Conservation (phyloP, 1,140 invertebrate genomes). For the Drosophila asahinai region DNA sequence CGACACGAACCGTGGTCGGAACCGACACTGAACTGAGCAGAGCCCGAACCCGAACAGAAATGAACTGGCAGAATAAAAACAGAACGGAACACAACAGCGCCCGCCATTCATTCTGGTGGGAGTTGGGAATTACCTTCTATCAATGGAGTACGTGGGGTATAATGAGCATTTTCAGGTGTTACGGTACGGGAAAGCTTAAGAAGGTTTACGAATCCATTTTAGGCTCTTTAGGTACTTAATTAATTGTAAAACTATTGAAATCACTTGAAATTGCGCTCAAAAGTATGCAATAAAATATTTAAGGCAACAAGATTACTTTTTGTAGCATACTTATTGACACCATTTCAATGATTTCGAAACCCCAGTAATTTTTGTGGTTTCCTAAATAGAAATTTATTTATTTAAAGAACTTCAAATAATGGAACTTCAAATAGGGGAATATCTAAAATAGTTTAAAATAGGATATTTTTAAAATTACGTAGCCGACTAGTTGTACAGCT, state of each 20-base stretch:
- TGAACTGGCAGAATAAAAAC: slow-evolving; percentile 43
- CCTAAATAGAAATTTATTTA: no score
- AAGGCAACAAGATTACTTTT: no score
- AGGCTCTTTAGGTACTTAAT: no score
- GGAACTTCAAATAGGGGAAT: no score
- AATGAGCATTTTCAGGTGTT: neutral
- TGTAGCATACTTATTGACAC: no score
- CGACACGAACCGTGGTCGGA: slow-evolving; percentile 42
- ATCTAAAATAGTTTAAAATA: neutral
- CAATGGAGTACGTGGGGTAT: slow-evolving; percentile 15
- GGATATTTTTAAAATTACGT: neutral
- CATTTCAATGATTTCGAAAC: no score
- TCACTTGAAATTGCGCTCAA: neutral
- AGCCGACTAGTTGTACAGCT: slow-evolving; percentile 3
- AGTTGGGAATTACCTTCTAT: slow-evolving; percentile 38
- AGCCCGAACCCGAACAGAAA: slow-evolving; percentile 44
- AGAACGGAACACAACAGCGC: slow-evolving; percentile 55
- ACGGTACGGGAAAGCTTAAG: neutral
- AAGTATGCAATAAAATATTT: neutral
- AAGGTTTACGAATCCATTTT: neutral
- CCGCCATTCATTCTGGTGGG: slow-evolving; percentile 61
- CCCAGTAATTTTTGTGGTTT: no score
- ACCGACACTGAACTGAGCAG: slow-evolving; percentile 35
- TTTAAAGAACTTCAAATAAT: no score
- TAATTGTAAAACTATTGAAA: no score